Evolutionary conservation across 1,140 invertebrate genomes (phyloP), one percentile per base, ranked within the genome.

Genomic region (Bombus vancouverensis): DNA sequence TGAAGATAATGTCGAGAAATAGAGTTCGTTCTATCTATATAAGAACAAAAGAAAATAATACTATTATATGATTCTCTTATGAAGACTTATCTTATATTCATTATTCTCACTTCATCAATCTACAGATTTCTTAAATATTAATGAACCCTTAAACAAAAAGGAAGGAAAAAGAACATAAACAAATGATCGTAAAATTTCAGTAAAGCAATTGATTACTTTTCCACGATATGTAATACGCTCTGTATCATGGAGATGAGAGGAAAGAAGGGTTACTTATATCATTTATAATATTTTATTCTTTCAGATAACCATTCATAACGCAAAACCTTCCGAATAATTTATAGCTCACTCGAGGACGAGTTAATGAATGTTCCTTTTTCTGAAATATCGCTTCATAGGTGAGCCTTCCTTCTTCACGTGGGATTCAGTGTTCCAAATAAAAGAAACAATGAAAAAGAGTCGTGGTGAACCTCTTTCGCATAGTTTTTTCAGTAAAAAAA

Each of bases 311-410:
- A 87, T 88, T 88, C 89, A 83, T 83, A 87, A 85, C 18, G 79
- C 82, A 70, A 85, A 65, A 89, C 81, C 53, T 80, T 90, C 79
- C 79, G 22, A 85, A 86, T 90, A 86, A 90, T 82, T 91, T 89
- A 89, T 92, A 91, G 89, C 77, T 84, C 88, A 70, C 86, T 89
- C 86, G 85, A 89, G 72, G 73, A 77, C 81, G 82, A 90, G 78
- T 91, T 88, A 80, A 91, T 88, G 87, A 90, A 90, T 91, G 83
- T 89, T 92, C 87, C 90, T 91, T 81, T 89, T 89, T 90, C 88
- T 87, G 89, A 89, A 70, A 87, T 90, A 92, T 93, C 85, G 92
- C 92, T 92, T 93, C 81, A 89, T 93, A 93, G 92, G 62, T 92
- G 88, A 87, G 92, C 91, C 92, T 90, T 89, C 86, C 88, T 89